Base-by-base conservation (phyloP, 92 coral and sea anemone genomes). In the Diadumene lineata region DNA sequence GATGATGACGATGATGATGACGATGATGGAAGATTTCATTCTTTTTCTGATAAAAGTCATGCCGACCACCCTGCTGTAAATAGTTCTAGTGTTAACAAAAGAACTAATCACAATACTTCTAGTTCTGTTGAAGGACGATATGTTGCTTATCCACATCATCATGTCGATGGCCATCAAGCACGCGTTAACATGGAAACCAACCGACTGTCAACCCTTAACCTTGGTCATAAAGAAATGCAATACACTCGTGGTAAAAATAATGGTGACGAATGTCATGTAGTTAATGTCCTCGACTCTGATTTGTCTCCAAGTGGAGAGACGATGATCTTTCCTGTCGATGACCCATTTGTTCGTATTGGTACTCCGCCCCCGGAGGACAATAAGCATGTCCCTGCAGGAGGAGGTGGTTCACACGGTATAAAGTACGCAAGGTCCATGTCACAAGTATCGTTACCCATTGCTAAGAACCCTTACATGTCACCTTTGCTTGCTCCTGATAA, bases 391-490 rank as follows among this genome's bases (percentile, higher is more conserved):
- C 78, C n/a, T n/a, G n/a, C n/a, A n/a, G n/a, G 44, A 0, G 66
- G 23, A 30, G 26, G 44, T 18, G 19, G 10, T 9, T 0, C 34
- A 1, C 57, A 1, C 0, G 56, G 11, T 62, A 19, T 32, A 0
- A 80, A 71, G 64, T 64, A n/a, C n/a, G n/a, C 70, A 61, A 69
- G 82, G 31, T 80, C 92, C 11, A 87, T 91, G 92, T 81, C 97
- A 11, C 87, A 88, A 73, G 88, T 91, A 53, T 66, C 56, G 9
- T 74, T 88, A 64, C 91, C 97, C 43, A 83, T 92, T 72, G 78
- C 92, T 23, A 92, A 89, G 91, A 94, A 94, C 68, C 97, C 97
- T 2, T 92, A 80, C 48, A 85, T 94, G 86, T 94, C 98, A 11
- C 98, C 98, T 34, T 64, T 94, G 23, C 74, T 87, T 50, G 98